Evolutionary conservation across 2,888 invertebrate species (phyloP), one percentile per base, ranked within the genome.

Genomic region (Polydrusus tereticollis): DNA sequence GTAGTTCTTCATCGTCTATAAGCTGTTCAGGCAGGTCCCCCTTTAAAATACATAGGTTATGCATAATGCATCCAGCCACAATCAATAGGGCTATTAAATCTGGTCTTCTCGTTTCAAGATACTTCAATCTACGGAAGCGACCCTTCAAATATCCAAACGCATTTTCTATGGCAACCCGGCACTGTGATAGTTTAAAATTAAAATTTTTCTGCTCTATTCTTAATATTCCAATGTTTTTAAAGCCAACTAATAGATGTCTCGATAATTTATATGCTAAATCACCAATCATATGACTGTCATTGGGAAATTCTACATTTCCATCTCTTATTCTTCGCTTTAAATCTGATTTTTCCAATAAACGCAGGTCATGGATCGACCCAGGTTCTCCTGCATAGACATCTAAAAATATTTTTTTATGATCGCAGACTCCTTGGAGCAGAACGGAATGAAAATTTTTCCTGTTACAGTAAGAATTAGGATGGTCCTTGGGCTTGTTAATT

Each of bases 351-450:
- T 66, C 26, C 60, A 73, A 76, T 14, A 78, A 60, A 29, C 70
- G 52, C 12, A 26, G 16, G 52, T 78, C 77, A 63, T 77, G 77
- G 23, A 77, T 64, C 14, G 72, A 77, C 2, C 77, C 73, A 36
- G 72, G 66, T n/a, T n/a, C n/a, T n/a, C n/a, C n/a, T n/a, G n/a
- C n/a, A n/a, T n/a, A n/a, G n/a, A n/a, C n/a, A n/a, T 69, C 76
- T 74, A 62, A 73, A 58, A 77, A 77, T 45, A 73, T 55, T 59
- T 69, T 74, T 64, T 43, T 41, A 41, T 75, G 52, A 45, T 77
- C 76, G 69, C 76, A 77, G 12, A 77, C 74, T 33, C 67, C 77
- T 65, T 77, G 76, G n/a, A n/a, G n/a, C n/a, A n/a, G n/a, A n/a
- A n/a, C n/a, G n/a, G n/a, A n/a, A n/a, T n/a, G n/a, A n/a, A 14